Conservation (phyloP, 2,888 invertebrate genomes). For the Ecdyonurus torrentis region DNA sequence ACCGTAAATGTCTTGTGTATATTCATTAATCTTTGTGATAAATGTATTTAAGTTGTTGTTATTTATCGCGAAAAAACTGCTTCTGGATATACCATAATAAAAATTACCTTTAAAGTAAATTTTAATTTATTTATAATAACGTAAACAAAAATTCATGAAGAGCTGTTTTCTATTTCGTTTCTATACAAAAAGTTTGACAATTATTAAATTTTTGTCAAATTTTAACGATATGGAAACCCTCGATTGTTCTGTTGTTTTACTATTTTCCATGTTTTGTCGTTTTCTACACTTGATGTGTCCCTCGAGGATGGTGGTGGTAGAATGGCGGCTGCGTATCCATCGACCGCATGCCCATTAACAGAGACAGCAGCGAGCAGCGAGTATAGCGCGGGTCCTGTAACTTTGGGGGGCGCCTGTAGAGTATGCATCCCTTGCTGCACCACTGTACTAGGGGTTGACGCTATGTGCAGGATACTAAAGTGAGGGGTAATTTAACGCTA, state of each 20-base stretch:
- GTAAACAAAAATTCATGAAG: too few relatives aligned
- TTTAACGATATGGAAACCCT: too few relatives aligned
- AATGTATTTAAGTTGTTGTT: background rate
- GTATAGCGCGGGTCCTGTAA: too few relatives aligned
- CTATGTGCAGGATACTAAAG: background rate
- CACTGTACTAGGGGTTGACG: background rate
- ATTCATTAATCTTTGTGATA: background rate
- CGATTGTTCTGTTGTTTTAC: too few relatives aligned
- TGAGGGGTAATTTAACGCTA: background rate
- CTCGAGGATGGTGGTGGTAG: background rate
- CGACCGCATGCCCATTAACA: background rate
- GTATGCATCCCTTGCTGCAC: background rate
- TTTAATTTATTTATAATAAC: too few relatives aligned
- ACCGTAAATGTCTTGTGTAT: background rate
- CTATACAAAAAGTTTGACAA: too few relatives aligned
- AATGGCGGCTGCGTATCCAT: background rate
- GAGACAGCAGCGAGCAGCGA: too few relatives aligned
- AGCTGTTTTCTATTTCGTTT: too few relatives aligned
- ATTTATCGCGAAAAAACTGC: background rate
- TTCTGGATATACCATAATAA: too few relatives aligned
- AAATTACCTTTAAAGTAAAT: too few relatives aligned
- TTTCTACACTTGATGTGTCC: background rate
- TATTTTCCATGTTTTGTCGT: too few relatives aligned
- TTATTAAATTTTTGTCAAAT: too few relatives aligned
- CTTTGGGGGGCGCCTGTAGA: background rate